These are phyloP conservation scores for Hypselothyrea guttata DNA, from an alignment of 2,888 invertebrate genomes.

Conservation along the genomic window DNA sequence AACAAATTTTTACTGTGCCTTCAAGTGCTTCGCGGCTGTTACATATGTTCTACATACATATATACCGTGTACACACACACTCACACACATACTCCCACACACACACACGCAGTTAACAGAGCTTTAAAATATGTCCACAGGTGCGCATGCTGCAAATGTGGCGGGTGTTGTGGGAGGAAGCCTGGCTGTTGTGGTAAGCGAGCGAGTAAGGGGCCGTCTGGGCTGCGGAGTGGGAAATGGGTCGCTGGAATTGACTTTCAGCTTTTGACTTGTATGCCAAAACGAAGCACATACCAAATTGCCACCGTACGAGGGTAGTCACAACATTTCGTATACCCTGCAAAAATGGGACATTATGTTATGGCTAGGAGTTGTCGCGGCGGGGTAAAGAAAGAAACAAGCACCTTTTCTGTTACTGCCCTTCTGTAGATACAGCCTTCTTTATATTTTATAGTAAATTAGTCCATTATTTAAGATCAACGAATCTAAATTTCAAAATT, in stretches of 20 bases:
- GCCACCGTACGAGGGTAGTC: slow-evolving; percentile 29
- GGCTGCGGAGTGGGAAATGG: not conserved
- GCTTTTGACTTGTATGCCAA: slow-evolving; percentile 69
- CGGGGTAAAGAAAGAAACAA: no score
- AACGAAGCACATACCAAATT: slow-evolving; percentile 46
- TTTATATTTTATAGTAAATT: no score
- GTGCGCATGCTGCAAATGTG: slow-evolving; percentile 50
- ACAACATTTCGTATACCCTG: not conserved
- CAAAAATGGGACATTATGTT: not conserved
- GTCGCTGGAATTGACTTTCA: slow-evolving; percentile 68
- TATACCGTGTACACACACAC: slow-evolving; percentile 7
- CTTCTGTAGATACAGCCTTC: no score
- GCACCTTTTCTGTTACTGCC: no score
- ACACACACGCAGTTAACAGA: slow-evolving; percentile 27
- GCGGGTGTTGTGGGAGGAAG: not conserved
- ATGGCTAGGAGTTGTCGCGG: no score
- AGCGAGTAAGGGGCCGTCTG: not conserved
- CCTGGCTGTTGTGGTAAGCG: not conserved
- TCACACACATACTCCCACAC: slow-evolving; percentile 1
- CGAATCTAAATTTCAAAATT: no score
- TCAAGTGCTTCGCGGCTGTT: slow-evolving; percentile 44
- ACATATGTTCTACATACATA: no score
- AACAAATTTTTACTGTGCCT: slow-evolving; percentile 56
- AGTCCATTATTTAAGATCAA: no score
- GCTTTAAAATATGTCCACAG: slow-evolving; percentile 73